These are phyloP conservation scores for Mus minutoides DNA, from an alignment of 2,797 vertebrate genomes.

Conservation along the genomic window DNA sequence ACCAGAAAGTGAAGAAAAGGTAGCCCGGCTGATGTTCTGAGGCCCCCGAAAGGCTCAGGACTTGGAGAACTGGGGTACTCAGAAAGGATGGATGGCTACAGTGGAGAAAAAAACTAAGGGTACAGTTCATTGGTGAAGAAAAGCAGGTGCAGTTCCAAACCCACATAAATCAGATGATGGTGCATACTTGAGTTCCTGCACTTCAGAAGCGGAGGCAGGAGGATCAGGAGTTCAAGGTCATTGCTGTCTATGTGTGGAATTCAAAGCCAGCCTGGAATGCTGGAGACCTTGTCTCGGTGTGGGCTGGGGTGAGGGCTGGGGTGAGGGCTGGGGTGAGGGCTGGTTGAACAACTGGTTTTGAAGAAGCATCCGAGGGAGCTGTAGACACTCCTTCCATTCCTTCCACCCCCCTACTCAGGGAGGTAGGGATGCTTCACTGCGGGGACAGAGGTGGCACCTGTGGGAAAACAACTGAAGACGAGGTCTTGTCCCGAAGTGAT, in stretches of 20 bases:
- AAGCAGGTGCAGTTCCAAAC: background rate
- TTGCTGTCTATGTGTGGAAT: background rate
- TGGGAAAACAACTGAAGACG: background rate
- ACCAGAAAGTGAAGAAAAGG: background rate
- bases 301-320: background rate
- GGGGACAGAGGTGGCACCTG: background rate
- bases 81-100: background rate
- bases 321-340: background rate
- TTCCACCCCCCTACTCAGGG: background rate
- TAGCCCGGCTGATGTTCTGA: background rate
- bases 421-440: background rate
- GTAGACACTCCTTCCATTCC: background rate
- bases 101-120: too few species aligned
- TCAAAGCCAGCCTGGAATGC: background rate
- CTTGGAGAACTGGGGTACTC: background rate
- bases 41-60: background rate
- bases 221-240: background rate
- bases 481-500: background rate
- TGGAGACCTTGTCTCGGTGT: background rate
- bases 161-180: background rate
- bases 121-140: too few species aligned
- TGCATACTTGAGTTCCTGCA: background rate
- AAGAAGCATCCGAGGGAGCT: background rate
- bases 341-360: background rate
- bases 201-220: background rate